Evolutionary conservation across 2,113 vertebrate genomes (phyloP).

Genomic region (Passer montanus): DNA sequence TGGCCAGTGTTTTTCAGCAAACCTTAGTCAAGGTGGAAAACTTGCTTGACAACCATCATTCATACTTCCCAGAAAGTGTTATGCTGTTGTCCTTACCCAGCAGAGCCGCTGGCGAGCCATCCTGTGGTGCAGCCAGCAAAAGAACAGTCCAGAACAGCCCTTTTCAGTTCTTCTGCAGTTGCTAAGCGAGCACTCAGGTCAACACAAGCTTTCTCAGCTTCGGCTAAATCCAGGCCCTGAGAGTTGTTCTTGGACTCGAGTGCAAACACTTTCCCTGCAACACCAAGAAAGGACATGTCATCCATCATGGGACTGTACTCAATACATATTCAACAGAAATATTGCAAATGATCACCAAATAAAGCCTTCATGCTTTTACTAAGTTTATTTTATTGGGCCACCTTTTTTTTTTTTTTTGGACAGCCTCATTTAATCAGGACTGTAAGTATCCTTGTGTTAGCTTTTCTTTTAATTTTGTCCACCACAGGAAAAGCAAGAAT

Average conservation of each 20-base stretch:
- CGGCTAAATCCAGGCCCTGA: conserved; percentile 70
- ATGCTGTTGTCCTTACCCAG: conserved; percentile 81
- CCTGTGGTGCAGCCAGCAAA: conserved; percentile 83
- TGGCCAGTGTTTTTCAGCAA: background rate
- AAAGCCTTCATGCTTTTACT: background rate
- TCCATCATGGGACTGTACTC: background rate
- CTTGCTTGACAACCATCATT: background rate
- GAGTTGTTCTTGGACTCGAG: conserved; percentile 80
- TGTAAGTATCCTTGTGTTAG: background rate
- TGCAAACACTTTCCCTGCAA: conserved; percentile 87
- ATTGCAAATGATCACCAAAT: background rate
- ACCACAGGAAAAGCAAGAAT: background rate
- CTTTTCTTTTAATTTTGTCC: background rate
- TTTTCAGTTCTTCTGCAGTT: conserved; percentile 82
- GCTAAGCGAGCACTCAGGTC: conserved; percentile 81
- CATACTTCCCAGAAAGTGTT: background rate
- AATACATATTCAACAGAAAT: background rate
- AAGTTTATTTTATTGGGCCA: background rate
- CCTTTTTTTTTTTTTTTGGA: background rate
- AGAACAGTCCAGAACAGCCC: conserved; percentile 84
- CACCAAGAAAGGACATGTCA: conserved; percentile 41
- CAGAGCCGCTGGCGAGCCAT: conserved; percentile 83
- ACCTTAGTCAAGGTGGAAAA: background rate
- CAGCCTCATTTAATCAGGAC: background rate
- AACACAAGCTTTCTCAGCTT: conserved; percentile 80